Base-by-base conservation (phyloP, 2,888 invertebrate genomes). In the Gnatocerus cornutus region DNA sequence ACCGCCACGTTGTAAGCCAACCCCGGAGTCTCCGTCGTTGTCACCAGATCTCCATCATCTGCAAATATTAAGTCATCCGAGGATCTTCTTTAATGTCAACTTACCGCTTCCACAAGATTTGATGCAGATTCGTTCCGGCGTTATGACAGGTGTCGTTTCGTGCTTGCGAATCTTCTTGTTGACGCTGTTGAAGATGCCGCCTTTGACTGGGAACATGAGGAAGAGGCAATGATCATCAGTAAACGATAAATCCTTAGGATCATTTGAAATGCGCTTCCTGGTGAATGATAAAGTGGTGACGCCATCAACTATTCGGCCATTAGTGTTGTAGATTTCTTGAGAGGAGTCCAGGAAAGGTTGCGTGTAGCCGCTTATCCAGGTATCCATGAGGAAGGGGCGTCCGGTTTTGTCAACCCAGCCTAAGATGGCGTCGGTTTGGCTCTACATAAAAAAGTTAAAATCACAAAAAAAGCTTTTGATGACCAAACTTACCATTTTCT, bases 121-220 rank as follows among this genome's bases (percentile, higher is more conserved):
- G 73, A 97, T 94, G 86, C 97, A 97, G 75, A 97, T 90, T 72
- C 92, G 88, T 68, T 92, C 89, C 0, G 92, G 87, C 0, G 93
- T 93, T 9, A 96, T 86, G 6, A 89, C 84, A 0, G 96, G 96
- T 0, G 90, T 87, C 30, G 87, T 87, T 73, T 90, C 88, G 79
- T 97, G 97, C 77, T 94, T 95, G 73, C 91, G 88, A 21, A 94
- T 94, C 74, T 94, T 92, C 83, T 96, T 96, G 84, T 92, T 95
- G 13, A 93, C 93, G 2, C 92, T 87, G 81, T 96, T 92, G 82
- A 92, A 95, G 1, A 87, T 88, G 0, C 97, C 96, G 5, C 96
- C 96, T 79, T 91, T 90, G 0, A 93, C 90, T 1, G 95, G 92
- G 87, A 94, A 97, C 90, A 96, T 93, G 87, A 97, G 88, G 85